These are phyloP conservation scores for Solenodon paradoxus DNA, from an alignment of 2,113 vertebrate species.

Conservation along the genomic window DNA sequence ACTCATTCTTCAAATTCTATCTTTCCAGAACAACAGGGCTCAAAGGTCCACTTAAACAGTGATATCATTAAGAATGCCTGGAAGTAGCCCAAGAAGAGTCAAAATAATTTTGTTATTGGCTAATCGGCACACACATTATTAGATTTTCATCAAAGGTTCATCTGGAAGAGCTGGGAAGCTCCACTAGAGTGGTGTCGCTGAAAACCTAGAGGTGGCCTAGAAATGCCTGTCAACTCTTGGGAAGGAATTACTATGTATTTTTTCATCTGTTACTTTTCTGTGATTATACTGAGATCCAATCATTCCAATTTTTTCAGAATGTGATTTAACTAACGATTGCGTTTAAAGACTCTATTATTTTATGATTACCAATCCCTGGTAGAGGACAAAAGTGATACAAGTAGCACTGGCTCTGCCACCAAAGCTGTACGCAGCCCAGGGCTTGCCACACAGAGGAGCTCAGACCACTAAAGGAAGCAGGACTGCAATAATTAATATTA, in stretches of 20 bases:
- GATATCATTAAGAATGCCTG: background rate
- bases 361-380: background rate
- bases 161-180: background rate
- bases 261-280: background rate
- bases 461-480: background rate
- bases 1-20: background rate
- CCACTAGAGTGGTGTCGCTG: background rate
- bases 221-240: background rate
- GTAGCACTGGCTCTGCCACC: background rate
- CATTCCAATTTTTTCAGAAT: background rate
- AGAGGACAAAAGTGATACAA: background rate
- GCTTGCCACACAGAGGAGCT: background rate
- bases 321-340: background rate
- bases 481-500: background rate
- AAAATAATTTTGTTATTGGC: background rate
- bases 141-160: background rate
- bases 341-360: background rate
- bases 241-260: background rate
- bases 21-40: background rate
- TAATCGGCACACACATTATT: background rate
- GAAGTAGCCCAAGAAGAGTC: background rate
- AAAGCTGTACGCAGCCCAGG: background rate
- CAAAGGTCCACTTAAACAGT: background rate
- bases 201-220: background rate
- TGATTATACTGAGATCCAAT: background rate